Evolutionary conservation across 2,113 vertebrate species (phyloP), one percentile per base, ranked within the genome.

Genomic region (Neogobius melanostomus): DNA sequence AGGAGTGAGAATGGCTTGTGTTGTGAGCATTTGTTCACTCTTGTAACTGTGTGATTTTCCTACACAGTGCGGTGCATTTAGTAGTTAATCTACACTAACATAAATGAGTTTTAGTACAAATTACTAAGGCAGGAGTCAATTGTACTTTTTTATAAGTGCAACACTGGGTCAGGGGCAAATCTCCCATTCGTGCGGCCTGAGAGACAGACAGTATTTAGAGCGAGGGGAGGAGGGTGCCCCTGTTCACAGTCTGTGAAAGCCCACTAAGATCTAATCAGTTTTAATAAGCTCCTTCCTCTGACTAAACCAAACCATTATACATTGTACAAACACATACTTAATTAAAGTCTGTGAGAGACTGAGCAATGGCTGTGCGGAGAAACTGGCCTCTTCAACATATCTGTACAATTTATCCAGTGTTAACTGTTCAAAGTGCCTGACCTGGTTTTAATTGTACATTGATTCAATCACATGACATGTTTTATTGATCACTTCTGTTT

Each of bases 271-370:
- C 77, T 82, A 84, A 90, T 89, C 83, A 69, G 45, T 80, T 85
- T 84, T 85, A 88, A 88, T 89, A 85, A 82, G 85, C 80, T 81
- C 68, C 72, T 88, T 88, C 82, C 82, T 80, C 68, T 70, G 76
- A 72, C 74, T 75, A 68, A 84, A 77, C 85, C 74, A 83, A 90
- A 77, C 73, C 72, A 82, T 85, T 85, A 73, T 80, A 81, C 53
- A 66, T 75, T 82, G 71, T 17, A 76, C 80, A 89, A 90, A 86
- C 81, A 86, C 64, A 61, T 10, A 42, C 75, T 85, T 84, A 85
- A 89, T 88, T 77, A 87, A 83, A 88, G 82, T 80, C 63, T 81
- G 67, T 17, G 44, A 44, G 56, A 45, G 45, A 16, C 50, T 61
- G 60, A 46, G 48, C 28, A 49, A 42, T 44, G 59, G 66, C 42